These are phyloP conservation scores for Caenorhabditis sp. DNA, from an alignment of 2,888 invertebrate genomes.

Conservation along the genomic window DNA sequence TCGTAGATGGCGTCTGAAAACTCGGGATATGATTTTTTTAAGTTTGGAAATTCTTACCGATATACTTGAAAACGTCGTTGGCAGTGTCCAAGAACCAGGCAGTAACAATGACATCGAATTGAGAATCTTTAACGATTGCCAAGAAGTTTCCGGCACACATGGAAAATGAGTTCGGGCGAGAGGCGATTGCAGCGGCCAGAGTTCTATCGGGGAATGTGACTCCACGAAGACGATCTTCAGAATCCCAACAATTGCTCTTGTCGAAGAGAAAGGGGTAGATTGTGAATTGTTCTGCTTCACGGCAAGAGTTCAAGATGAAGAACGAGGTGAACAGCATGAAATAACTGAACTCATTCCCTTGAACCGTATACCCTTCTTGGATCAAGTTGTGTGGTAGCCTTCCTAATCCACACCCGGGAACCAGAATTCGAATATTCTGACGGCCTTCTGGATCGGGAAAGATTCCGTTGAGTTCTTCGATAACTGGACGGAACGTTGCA, in stretches of 20 bases:
- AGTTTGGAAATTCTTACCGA: conserved; percentile 85
- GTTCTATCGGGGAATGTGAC: conserved; percentile 93
- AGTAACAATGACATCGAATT: conserved; percentile 95
- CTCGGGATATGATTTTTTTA: background rate
- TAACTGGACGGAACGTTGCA: conserved; percentile 91
- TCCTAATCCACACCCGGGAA: conserved; percentile 96
- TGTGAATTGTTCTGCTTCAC: conserved; percentile 87
- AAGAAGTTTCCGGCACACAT: conserved; percentile 98
- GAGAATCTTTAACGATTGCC: conserved; percentile 88
- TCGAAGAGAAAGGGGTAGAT: conserved; percentile 97
- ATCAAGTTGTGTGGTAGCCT: conserved; percentile 96
- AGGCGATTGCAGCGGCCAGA: conserved; percentile 85
- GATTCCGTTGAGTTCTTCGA: conserved; percentile 87
- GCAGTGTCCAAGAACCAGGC: conserved; percentile 99
- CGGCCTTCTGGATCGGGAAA: conserved; percentile 65
- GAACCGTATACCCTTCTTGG: conserved; percentile 91
- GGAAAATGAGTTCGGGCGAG: conserved; percentile 87
- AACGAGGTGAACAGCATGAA: conserved; percentile 98
- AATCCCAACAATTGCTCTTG: conserved; percentile 91
- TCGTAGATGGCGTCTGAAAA: conserved; percentile 87
- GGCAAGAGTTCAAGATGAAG: conserved; percentile 92
- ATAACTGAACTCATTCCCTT: conserved; percentile 97
- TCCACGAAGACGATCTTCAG: conserved; percentile 90
- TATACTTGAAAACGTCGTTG: conserved; percentile 94
- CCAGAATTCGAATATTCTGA: conserved; percentile 88